Base-by-base conservation (phyloP, 2,113 vertebrate genomes). In the Elephantulus edwardii region DNA sequence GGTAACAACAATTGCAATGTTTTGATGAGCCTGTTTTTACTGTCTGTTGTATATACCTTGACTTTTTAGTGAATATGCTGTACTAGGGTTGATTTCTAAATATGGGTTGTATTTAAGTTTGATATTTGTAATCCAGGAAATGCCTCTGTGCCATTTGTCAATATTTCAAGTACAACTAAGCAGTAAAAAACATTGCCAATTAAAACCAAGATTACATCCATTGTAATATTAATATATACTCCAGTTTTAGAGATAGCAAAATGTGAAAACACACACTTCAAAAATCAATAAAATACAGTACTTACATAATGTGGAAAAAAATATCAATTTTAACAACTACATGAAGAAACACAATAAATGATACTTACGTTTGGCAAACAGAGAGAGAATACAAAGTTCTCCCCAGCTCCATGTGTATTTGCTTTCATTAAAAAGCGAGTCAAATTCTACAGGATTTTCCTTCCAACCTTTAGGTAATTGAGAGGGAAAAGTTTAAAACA, bases 401-500 rank as follows among this genome's bases (percentile, higher is more conserved):
- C 99, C 99, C 99, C 99, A 99, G 95, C 98, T 98, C 99, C 99
- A 99, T 8, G 99, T 98, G 90, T 98, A 98, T 96, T 97, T 98
- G 96, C 98, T 99, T 97, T 99, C 98, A 96, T 99, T 99, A 96
- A 99, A 98, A 96, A 99, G 97, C 2, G 99, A 99, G 96, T 99
- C 99, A 98, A 99, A 99, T 96, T 99, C 99, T 13, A 99, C 99
- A 83, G 99, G 99, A 96, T 99, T 99, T 97, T 99, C 99, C 95
- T 99, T 99, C 99, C 99, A 99, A 33, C 99, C 99, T 99, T 95
- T 56, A 84, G 35, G 50, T 42, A 66, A 88, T 91, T 81, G 80
- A 91, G 9, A 58, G 56, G 56, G 94, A 90, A 90, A 58, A 89
- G n/a, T n/a, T n/a, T n/a, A 85, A 22, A 95, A 60, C 24, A 60